These are phyloP conservation scores for Chiloscyllium plagiosum DNA, from an alignment of 2,113 vertebrate genomes.

Conservation along the genomic window DNA sequence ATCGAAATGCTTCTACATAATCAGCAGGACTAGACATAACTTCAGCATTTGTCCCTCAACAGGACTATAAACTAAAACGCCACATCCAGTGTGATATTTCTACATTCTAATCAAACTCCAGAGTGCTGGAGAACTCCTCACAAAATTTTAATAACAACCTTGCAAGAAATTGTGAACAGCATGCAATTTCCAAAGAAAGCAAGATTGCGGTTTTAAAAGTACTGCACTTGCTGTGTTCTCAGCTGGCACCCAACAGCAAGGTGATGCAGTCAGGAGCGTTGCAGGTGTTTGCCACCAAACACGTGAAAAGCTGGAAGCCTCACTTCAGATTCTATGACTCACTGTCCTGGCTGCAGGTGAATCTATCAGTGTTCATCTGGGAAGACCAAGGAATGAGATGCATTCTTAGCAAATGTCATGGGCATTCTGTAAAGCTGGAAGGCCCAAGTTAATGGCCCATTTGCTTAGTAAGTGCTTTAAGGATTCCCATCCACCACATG, in stretches of 20 bases:
- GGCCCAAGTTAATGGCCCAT: no score
- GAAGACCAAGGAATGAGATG: neutral
- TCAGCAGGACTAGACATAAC: neutral
- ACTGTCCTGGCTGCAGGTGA: neutral
- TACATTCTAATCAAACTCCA: neutral
- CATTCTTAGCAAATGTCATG: no score
- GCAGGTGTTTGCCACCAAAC: neutral
- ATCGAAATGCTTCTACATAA: neutral
- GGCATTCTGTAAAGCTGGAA: rapidly evolving
- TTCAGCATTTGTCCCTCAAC: neutral
- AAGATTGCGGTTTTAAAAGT: neutral
- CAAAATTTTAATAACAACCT: neutral
- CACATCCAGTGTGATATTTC: neutral
- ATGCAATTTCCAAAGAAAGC: neutral
- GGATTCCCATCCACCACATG: no score
- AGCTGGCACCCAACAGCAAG: neutral
- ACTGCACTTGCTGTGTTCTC: neutral
- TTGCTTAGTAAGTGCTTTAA: no score
- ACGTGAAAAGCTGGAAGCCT: neutral
- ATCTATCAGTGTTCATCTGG: no score
- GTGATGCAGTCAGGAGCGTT: neutral
- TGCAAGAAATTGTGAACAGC: neutral
- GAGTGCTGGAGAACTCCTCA: neutral
- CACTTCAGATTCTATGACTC: neutral
- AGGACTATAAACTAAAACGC: neutral